Conservation (phyloP, 2,797 vertebrate genomes). For the Onychomys leucogaster region DNA sequence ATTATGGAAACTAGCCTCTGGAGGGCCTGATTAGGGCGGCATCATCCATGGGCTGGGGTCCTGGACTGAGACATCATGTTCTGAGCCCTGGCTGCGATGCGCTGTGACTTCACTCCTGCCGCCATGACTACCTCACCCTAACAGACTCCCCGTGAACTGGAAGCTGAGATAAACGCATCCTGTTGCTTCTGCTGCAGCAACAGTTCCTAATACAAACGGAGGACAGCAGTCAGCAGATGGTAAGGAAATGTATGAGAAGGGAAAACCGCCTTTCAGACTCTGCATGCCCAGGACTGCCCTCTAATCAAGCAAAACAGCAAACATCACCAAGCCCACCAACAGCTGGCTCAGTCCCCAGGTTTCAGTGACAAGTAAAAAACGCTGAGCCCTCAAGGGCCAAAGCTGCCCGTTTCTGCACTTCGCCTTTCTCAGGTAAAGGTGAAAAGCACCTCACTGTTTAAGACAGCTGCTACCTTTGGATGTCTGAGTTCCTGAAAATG, state of each 20-base stretch:
- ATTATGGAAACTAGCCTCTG: background rate
- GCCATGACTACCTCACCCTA: background rate
- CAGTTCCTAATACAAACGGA: background rate
- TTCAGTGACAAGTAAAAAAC: fast-evolving
- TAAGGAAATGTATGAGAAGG: background rate
- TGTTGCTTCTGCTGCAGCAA: background rate
- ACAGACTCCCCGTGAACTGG: background rate
- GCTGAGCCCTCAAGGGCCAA: background rate
- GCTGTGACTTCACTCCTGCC: background rate
- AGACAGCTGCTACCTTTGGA: background rate
- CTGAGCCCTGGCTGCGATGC: background rate
- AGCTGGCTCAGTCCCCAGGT: background rate
- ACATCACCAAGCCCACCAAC: too few relatives aligned
- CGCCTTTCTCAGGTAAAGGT: background rate
- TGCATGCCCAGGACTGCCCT: background rate
- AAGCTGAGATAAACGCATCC: too few relatives aligned
- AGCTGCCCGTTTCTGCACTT: background rate
- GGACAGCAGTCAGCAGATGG: background rate
- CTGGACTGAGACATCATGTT: background rate
- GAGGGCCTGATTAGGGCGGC: background rate
- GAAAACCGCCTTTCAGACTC: background rate
- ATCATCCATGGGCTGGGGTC: background rate
- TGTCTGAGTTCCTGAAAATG: background rate
- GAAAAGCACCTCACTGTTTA: background rate
- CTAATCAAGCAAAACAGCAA: background rate